Evolutionary conservation across 2,113 vertebrate species (phyloP).

Genomic region (Pitta sordida): DNA sequence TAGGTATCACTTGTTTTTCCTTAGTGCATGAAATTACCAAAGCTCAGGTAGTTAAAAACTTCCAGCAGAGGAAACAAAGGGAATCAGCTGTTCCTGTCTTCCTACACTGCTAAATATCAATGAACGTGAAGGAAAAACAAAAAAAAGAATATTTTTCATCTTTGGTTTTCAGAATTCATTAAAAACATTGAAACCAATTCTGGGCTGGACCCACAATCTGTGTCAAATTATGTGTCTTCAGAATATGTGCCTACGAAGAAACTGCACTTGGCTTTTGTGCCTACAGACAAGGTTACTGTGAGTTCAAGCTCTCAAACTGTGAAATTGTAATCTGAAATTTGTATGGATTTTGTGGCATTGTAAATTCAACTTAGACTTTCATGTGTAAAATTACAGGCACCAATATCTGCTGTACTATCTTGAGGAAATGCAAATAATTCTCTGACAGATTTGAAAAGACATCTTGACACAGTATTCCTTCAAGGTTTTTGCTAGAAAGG

Average conservation of each 20-base stretch:
- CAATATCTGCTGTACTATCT: background rate
- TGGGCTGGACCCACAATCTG: background rate
- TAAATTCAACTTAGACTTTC: background rate
- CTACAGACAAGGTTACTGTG: background rate
- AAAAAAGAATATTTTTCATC: background rate
- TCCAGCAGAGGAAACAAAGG: background rate
- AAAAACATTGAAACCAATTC: background rate
- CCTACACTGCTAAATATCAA: background rate
- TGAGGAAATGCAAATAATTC: background rate
- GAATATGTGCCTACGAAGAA: background rate
- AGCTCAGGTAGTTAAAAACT: background rate
- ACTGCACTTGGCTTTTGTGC: background rate
- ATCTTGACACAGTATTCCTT: background rate
- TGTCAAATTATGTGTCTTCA: background rate
- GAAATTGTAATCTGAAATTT: background rate
- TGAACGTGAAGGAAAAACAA: too few species aligned
- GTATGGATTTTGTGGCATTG: background rate
- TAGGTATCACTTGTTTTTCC: background rate
- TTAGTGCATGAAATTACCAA: background rate
- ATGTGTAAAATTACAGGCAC: background rate
- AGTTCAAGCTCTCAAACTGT: background rate
- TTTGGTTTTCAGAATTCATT: background rate
- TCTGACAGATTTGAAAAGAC: background rate
- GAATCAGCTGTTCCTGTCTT: background rate
- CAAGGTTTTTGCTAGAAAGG: background rate